These are phyloP conservation scores for Drosophila obscura DNA, from an alignment of 1,140 invertebrate species.

Conservation along the genomic window DNA sequence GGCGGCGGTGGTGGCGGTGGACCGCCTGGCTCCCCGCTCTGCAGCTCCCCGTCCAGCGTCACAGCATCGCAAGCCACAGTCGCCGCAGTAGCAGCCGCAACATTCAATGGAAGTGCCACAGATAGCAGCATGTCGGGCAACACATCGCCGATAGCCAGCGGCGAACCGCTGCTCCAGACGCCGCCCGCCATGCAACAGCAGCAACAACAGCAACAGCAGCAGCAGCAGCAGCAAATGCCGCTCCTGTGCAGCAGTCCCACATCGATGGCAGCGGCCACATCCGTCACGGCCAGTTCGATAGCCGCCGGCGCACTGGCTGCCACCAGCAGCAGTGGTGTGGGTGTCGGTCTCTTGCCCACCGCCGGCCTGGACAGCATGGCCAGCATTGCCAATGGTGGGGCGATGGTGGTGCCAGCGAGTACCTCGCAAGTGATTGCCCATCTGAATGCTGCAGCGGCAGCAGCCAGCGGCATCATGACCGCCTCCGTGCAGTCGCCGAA, in stretches of 20 bases:
- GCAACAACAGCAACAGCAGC: slow-evolving; percentile 47
- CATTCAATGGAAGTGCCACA: slow-evolving; percentile 72
- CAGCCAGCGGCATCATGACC: slow-evolving; percentile 72
- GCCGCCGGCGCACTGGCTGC: slow-evolving; percentile 70
- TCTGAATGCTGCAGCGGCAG: slow-evolving; percentile 70
- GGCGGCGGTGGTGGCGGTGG: slow-evolving; percentile 54
- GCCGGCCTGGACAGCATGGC: slow-evolving; percentile 60
- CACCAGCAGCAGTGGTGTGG: slow-evolving; percentile 62
- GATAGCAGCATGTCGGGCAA: slow-evolving; percentile 69
- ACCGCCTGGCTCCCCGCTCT: slow-evolving; percentile 61
- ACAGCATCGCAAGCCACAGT: slow-evolving; percentile 63
- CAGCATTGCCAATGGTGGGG: slow-evolving; percentile 52
- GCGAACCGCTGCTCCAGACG: slow-evolving; percentile 68
- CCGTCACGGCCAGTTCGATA: slow-evolving; percentile 74
- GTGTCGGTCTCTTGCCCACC: slow-evolving; percentile 60
- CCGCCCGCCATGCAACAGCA: slow-evolving; percentile 59
- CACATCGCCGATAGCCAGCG: slow-evolving; percentile 71
- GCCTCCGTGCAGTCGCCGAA: slow-evolving; percentile 64
- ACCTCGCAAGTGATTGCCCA: slow-evolving; percentile 79
- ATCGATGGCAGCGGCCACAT: slow-evolving; percentile 61
- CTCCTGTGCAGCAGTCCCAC: slow-evolving; percentile 53
- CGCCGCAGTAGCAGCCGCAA: slow-evolving; percentile 68
- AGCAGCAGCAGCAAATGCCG: slow-evolving; percentile 27
- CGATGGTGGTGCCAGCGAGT: slow-evolving; percentile 57
- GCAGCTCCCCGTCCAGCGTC: slow-evolving; percentile 74